Conservation (phyloP, 2,797 vertebrate species). For the Chelmon rostratus region DNA sequence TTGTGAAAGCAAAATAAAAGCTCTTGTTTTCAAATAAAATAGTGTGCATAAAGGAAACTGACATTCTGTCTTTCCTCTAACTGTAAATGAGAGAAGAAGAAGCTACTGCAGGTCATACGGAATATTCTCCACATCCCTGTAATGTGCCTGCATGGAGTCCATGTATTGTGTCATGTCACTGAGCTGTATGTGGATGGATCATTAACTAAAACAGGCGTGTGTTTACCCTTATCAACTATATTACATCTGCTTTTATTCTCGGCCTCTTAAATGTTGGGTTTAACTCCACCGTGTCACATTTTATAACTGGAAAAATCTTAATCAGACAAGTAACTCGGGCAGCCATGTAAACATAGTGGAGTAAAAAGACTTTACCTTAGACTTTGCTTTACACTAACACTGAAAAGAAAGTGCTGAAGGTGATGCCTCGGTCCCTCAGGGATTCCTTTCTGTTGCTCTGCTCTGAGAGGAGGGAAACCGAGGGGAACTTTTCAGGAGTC, state of each 20-base stretch:
- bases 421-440: conserved; percentile 7
- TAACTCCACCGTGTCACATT: neutral
- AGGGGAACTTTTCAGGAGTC: conserved; percentile 49
- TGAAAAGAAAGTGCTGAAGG: neutral
- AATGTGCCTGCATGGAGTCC: neutral
- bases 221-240: conserved; percentile 11
- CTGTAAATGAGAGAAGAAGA: neutral
- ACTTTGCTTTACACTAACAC: too few relatives aligned
- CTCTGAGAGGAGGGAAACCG: conserved; percentile 9
- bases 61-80: neutral
- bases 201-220: conserved; percentile 42
- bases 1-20: neutral
- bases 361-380: too few relatives aligned
- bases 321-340: neutral
- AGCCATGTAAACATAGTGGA: neutral
- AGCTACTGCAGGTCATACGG: neutral
- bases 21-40: neutral
- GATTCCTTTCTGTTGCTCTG: conserved; percentile 9
- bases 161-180: conserved; percentile 13
- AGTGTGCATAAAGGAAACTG: neutral
- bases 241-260: conserved; percentile 12
- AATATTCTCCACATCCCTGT: neutral
- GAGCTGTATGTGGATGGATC: conserved; percentile 46
- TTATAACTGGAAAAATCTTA: neutral
- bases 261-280: neutral